Conservation (phyloP, 2,113 vertebrate species). For the Antidorcas marsupialis region DNA sequence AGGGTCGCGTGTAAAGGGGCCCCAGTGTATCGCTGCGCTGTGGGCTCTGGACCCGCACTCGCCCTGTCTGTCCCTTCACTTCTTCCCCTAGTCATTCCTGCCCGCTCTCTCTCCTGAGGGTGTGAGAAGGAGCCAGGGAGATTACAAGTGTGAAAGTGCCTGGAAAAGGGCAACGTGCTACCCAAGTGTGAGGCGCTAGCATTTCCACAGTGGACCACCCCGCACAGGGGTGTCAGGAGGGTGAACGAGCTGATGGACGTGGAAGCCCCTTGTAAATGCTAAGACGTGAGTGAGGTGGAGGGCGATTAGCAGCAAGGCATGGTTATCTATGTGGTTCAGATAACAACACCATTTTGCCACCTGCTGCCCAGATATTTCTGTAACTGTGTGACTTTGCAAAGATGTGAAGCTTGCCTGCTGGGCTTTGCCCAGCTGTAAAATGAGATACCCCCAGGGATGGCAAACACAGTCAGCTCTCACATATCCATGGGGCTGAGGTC, state of each 20-base stretch:
- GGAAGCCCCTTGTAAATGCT: neutral
- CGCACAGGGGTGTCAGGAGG: fast-evolving
- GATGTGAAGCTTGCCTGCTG: slow-evolving; percentile 63
- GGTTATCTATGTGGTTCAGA: slow-evolving; percentile 48
- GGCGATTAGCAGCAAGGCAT: neutral
- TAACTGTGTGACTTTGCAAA: slow-evolving; percentile 43
- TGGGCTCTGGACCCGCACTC: neutral
- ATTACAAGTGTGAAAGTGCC: neutral
- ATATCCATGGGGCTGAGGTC: neutral
- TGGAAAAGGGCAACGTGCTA: neutral
- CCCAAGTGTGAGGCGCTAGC: fast-evolving
- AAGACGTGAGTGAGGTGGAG: neutral
- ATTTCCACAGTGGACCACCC: neutral
- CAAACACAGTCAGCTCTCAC: neutral
- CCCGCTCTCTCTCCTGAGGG: neutral
- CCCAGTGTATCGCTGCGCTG: fast-evolving
- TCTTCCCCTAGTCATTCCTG: neutral
- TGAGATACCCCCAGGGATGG: slow-evolving; percentile 54
- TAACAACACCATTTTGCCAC: slow-evolving; percentile 69
- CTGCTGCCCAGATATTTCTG: slow-evolving; percentile 65
- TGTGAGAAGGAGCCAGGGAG: neutral
- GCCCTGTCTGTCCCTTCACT: neutral
- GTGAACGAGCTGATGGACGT: neutral
- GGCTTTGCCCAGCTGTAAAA: slow-evolving; percentile 72
- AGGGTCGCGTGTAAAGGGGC: fast-evolving